Percentiles rank a stretch among this genome's conserved stretches.
Conservation (phyloP, 2,888 invertebrate genomes). For the Dasysyrphus tricinctus region DNA sequence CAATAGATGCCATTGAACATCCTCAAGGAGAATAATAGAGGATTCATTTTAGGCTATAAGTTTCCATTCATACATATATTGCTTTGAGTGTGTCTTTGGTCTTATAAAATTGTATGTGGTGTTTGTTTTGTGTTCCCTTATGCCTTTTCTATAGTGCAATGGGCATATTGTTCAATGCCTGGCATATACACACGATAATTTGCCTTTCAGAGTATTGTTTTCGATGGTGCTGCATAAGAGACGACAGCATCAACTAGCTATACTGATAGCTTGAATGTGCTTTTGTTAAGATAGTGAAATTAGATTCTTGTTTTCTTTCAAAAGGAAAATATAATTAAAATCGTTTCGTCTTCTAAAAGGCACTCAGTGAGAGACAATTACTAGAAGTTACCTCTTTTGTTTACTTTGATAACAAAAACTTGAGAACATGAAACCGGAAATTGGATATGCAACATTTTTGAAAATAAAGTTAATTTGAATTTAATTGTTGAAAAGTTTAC, state of each 20-base stretch:
- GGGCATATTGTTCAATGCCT: background rate
- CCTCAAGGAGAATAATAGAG: slow-evolving; percentile 51
- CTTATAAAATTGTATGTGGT: background rate
- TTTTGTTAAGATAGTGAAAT: slow-evolving; percentile 37
- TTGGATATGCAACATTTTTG: background rate
- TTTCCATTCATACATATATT: slow-evolving; percentile 39
- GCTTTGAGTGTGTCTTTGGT: slow-evolving; percentile 4
- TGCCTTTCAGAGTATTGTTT: slow-evolving; percentile 17
- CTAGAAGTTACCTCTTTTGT: background rate
- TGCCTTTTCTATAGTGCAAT: slow-evolving; percentile 10
- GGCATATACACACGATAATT: slow-evolving; percentile 21
- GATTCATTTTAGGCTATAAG: slow-evolving; percentile 50
- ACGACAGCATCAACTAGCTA: background rate
- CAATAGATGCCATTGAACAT: slow-evolving; percentile 57
- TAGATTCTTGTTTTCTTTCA: slow-evolving; percentile 26
- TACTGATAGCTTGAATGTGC: slow-evolving; percentile 27
- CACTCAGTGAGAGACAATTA: slow-evolving; percentile 1
- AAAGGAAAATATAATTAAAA: slow-evolving; percentile 41
- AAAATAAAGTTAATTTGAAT: slow-evolving; percentile 14
- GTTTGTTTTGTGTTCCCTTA: slow-evolving; percentile 10
- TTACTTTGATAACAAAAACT: slow-evolving; percentile 17
- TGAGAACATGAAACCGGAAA: background rate
- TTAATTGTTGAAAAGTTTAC: background rate
- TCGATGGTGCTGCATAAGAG: slow-evolving; percentile 3
- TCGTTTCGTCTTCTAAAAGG: slow-evolving; percentile 23